phyloP scores from a whole-genome alignment of 2,113 vertebrate species.

The Tenebrosternarchus preto region DNA sequence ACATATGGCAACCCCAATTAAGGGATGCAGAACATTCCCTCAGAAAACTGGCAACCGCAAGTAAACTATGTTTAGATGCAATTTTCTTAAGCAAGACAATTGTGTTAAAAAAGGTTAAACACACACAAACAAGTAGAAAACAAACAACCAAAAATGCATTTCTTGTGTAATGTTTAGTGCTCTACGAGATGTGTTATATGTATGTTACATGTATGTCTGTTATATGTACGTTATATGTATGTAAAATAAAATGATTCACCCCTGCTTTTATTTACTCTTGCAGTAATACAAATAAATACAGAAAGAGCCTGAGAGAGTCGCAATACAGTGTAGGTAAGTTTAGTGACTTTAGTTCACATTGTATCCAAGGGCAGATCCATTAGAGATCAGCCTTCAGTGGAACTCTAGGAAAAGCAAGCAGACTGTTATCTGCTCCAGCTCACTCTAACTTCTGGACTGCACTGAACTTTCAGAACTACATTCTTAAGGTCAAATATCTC shows the following conservation, averaged over 20 bases:
- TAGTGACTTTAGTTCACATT: background rate
- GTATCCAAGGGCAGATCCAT: background rate
- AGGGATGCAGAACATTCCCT: constrained; percentile 38
- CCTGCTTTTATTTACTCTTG: constrained; percentile 12
- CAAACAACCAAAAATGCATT: constrained; percentile 57
- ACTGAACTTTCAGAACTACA: background rate
- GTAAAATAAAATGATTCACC: constrained; percentile 61
- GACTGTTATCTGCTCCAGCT: background rate
- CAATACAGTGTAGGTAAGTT: background rate
- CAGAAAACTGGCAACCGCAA: constrained; percentile 44
- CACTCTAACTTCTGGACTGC: background rate
- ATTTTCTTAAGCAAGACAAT: constrained; percentile 43
- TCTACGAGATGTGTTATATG: constrained; percentile 24
- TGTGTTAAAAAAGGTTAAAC: constrained; percentile 47
- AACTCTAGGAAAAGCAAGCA: background rate
- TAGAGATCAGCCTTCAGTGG: background rate
- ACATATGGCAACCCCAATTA: constrained; percentile 41
- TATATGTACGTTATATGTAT: constrained; percentile 29
- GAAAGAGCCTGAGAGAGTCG: background rate
- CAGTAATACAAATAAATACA: background rate
- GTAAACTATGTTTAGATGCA: constrained; percentile 52
- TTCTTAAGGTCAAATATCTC: constrained; percentile 4
- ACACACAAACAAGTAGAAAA: constrained; percentile 38
- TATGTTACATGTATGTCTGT: background rate
- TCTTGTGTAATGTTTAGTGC: constrained; percentile 59